Evolutionary conservation across 2,113 vertebrate genomes (phyloP).

Genomic region (Poecilia latipinna): DNA sequence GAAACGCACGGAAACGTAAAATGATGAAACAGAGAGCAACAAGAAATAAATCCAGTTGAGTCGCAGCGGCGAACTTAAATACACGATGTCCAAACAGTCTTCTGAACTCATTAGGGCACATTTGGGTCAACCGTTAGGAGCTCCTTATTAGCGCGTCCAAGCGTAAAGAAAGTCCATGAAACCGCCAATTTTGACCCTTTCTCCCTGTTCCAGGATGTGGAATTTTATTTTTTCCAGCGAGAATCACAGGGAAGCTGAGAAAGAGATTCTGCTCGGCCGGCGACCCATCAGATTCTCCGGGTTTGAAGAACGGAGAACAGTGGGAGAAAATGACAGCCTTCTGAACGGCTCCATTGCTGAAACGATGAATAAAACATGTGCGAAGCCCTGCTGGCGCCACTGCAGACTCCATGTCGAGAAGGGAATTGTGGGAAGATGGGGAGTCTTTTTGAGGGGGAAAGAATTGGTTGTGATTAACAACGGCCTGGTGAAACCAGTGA

Average conservation of each 20-base stretch:
- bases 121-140: background rate
- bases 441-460: constrained; percentile 50
- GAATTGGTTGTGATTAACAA: constrained; percentile 71
- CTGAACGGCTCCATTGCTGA: constrained; percentile 64
- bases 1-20: constrained; percentile 39
- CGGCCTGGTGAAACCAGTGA: constrained; percentile 23
- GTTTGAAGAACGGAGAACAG: constrained; percentile 34
- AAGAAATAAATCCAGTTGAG: background rate
- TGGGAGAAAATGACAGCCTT: constrained; percentile 48
- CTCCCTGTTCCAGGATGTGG: constrained; percentile 31
- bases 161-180: background rate
- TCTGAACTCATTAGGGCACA: background rate
- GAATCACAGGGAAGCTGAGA: constrained; percentile 20
- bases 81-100: constrained; percentile 1
- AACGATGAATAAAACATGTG: constrained; percentile 75
- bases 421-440: constrained; percentile 62
- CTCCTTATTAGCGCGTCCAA: background rate
- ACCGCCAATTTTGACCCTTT: background rate
- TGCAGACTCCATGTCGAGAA: constrained; percentile 47
- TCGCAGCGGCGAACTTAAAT: background rate
- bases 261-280: constrained; percentile 23
- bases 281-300: constrained; percentile 30
- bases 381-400: constrained; percentile 42
- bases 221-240: constrained; percentile 15
- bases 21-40: background rate